Evolutionary conservation across 2,888 invertebrate genomes (phyloP).

Genomic region (Bembecia ichneumoniformis): DNA sequence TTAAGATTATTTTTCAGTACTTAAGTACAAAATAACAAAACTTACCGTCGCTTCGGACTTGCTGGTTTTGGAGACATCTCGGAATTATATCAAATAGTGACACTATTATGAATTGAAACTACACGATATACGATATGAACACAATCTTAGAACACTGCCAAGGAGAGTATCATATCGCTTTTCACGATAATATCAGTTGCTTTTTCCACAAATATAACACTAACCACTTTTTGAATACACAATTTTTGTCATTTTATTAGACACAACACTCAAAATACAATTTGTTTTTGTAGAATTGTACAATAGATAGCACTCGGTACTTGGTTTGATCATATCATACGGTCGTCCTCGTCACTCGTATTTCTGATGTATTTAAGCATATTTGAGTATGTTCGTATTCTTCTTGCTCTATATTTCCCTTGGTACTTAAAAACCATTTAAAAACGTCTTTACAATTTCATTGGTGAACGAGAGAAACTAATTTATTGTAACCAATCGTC

Average conservation of each 20-base stretch:
- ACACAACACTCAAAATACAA: slow-evolving; percentile 57
- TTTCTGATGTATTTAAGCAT: no score
- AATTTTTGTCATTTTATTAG: slow-evolving; percentile 64
- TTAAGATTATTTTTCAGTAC: neutral
- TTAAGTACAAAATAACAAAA: neutral
- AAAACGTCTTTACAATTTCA: no score
- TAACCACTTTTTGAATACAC: slow-evolving; percentile 46
- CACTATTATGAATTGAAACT: slow-evolving; percentile 43
- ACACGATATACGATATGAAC: slow-evolving; percentile 45
- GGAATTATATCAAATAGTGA: slow-evolving; percentile 40
- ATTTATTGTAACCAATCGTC: no score
- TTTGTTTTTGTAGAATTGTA: slow-evolving; percentile 62
- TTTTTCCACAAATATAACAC: slow-evolving; percentile 37
- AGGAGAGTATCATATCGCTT: slow-evolving; percentile 71
- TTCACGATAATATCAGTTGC: slow-evolving; percentile 33
- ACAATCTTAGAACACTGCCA: slow-evolving; percentile 74
- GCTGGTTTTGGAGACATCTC: slow-evolving; percentile 68
- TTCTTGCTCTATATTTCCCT: no score
- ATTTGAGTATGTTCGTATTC: no score
- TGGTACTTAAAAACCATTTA: no score
- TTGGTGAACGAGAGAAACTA: no score
- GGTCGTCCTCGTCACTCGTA: no score
- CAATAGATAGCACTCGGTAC: slow-evolving; percentile 34
- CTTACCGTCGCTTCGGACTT: slow-evolving; percentile 81
- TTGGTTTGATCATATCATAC: neutral